Percentiles rank a stretch among this genome's conserved stretches.
Conservation (phyloP, 53 echinoderm and acorn worm species). For the Antedon mediterranea region DNA sequence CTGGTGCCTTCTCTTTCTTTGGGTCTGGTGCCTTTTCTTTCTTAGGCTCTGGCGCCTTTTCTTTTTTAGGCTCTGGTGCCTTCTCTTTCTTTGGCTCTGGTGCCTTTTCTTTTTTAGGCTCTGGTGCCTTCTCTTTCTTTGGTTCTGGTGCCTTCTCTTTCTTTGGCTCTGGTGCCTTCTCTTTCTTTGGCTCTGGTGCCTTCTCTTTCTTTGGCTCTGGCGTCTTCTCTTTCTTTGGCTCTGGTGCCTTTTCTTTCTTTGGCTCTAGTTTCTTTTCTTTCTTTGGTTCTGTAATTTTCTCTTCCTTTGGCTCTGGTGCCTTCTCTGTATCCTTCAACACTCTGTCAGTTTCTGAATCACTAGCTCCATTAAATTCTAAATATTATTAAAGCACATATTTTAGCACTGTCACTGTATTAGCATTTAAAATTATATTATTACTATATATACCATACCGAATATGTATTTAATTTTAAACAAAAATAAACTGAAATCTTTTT, state of each 20-base stretch:
- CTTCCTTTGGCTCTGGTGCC: background rate
- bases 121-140: slow-evolving; percentile 1
- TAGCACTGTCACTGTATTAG: too few species aligned
- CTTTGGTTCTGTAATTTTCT: background rate
- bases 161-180: background rate
- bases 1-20: slow-evolving; percentile 3
- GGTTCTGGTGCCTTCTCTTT: slow-evolving; percentile 4
- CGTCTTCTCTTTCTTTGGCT: background rate
- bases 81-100: background rate
- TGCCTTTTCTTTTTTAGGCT: background rate
- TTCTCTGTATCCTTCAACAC: background rate
- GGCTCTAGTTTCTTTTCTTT: background rate
- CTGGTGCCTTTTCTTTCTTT: background rate
- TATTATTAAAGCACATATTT: too few species aligned
- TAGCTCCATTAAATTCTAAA: too few species aligned
- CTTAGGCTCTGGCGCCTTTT: slow-evolving; percentile 1
- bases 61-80: background rate
- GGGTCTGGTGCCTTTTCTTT: background rate
- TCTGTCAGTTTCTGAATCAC: background rate
- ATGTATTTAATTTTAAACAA: too few species aligned
- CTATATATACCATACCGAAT: too few species aligned
- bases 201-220: background rate
- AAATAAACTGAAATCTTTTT: too few species aligned
- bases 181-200: background rate
- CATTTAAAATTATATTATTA: too few species aligned